A percentile compares a stretch with the other conserved stretches of the same genome.
These are phyloP conservation scores for Lissonota sp. DNA, from an alignment of 2,888 invertebrate species.

Conservation along the genomic window DNA sequence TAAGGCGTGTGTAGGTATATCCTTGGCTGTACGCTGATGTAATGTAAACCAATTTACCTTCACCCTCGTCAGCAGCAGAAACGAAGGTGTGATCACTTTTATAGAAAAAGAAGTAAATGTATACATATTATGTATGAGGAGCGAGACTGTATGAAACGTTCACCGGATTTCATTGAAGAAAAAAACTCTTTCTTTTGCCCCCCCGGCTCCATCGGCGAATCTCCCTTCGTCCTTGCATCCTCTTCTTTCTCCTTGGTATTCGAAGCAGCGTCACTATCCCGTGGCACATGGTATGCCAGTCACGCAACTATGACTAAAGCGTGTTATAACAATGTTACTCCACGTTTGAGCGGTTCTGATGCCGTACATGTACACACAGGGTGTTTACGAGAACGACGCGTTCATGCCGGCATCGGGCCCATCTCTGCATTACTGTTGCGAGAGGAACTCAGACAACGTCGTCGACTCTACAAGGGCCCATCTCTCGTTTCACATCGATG, in stretches of 20 bases:
- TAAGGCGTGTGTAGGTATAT: too few species aligned
- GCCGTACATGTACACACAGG: constrained; percentile 11
- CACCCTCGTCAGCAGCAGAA: constrained; percentile 6
- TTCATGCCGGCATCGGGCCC: constrained; percentile 19
- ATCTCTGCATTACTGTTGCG: constrained; percentile 25
- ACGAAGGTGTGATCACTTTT: too few species aligned
- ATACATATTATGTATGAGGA: not conserved
- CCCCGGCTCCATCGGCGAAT: constrained; percentile 4
- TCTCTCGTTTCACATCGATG: constrained; percentile 26
- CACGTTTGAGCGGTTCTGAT: constrained; percentile 32
- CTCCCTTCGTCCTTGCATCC: not conserved
- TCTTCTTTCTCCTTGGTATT: constrained; percentile 31
- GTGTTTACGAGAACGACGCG: constrained; percentile 46
- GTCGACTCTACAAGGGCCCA: not conserved
- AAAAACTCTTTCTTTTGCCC: not conserved
- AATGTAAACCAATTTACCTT: constrained; percentile 25
- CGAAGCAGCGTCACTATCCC: constrained; percentile 19
- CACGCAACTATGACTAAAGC: constrained; percentile 58
- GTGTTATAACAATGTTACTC: constrained; percentile 58
- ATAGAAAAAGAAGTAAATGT: too few species aligned
- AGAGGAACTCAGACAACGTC: constrained; percentile 7
- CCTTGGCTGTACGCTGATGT: constrained; percentile 6
- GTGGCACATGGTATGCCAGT: constrained; percentile 45
- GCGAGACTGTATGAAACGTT: constrained; percentile 17
- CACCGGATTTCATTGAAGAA: constrained; percentile 28